These are phyloP conservation scores for Cariama cristata DNA, from an alignment of 2,113 vertebrate species.

Conservation along the genomic window DNA sequence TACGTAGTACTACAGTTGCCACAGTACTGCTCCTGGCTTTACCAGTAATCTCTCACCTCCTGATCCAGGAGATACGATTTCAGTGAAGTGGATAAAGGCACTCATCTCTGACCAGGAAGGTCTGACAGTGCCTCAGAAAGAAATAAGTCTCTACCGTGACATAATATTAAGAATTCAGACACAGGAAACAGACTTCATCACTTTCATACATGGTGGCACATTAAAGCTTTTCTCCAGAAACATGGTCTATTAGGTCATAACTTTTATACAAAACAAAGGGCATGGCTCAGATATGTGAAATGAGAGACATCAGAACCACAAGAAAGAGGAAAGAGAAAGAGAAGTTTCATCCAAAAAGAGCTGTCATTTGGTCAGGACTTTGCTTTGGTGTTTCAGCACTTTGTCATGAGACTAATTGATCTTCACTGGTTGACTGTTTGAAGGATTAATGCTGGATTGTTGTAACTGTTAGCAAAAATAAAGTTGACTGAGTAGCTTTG, in stretches of 20 bases:
- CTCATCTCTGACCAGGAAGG: neutral
- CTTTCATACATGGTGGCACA: neutral
- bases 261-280: neutral
- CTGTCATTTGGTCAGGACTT: constrained; percentile 14
- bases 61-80: neutral
- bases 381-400: constrained; percentile 9
- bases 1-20: neutral
- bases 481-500: neutral
- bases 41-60: neutral
- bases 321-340: neutral
- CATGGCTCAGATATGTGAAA: neutral
- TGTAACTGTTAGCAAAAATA: neutral
- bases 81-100: neutral
- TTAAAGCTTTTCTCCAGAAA: neutral
- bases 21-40: neutral
- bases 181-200: constrained; percentile 10
- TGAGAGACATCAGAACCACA: constrained; percentile 8
- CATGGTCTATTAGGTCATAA: neutral
- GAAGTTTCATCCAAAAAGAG: neutral
- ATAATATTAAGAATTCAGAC: neutral
- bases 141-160: neutral
- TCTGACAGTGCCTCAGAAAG: neutral
- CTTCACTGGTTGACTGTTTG: neutral
- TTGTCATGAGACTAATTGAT: neutral
- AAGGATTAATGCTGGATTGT: neutral